Percentiles rank a stretch among this genome's conserved stretches.
phyloP scores from a whole-genome alignment of 2,797 vertebrate genomes.

The Poecilia wingei region DNA sequence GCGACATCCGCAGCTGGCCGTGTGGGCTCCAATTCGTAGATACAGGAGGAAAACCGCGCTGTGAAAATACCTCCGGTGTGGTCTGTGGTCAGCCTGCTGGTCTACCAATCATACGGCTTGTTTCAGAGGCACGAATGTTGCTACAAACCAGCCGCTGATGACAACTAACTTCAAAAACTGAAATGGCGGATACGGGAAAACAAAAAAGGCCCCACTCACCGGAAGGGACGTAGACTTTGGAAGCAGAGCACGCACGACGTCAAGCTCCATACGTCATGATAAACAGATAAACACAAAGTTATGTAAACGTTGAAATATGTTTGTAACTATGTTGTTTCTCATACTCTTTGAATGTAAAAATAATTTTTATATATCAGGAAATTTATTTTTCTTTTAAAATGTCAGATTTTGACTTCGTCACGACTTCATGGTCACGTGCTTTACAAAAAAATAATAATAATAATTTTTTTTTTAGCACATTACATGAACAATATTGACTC shows the following conservation, averaged over 20 bases:
- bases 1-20: slow-evolving; percentile 70
- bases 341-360: background rate
- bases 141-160: slow-evolving; percentile 67
- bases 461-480: background rate
- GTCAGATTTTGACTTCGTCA: background rate
- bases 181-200: slow-evolving; percentile 86
- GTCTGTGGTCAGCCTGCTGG: background rate
- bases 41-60: background rate
- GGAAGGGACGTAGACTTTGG: slow-evolving; percentile 71
- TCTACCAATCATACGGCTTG: slow-evolving; percentile 1
- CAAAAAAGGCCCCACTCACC: slow-evolving; percentile 79
- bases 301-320: background rate
- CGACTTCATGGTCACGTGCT: background rate
- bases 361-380: background rate
- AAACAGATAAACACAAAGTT: background rate
- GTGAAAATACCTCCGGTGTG: background rate
- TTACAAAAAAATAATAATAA: background rate
- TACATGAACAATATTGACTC: background rate
- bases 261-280: background rate
- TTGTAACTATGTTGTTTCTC: background rate
- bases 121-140: slow-evolving; percentile 43
- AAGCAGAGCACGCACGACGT: slow-evolving; percentile 15
- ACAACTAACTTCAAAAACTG: slow-evolving; percentile 87
- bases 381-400: background rate
- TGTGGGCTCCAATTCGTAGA: slow-evolving; percentile 47